Conservation (phyloP, 92 coral and sea anemone species). For the Meandrina meandrites region DNA sequence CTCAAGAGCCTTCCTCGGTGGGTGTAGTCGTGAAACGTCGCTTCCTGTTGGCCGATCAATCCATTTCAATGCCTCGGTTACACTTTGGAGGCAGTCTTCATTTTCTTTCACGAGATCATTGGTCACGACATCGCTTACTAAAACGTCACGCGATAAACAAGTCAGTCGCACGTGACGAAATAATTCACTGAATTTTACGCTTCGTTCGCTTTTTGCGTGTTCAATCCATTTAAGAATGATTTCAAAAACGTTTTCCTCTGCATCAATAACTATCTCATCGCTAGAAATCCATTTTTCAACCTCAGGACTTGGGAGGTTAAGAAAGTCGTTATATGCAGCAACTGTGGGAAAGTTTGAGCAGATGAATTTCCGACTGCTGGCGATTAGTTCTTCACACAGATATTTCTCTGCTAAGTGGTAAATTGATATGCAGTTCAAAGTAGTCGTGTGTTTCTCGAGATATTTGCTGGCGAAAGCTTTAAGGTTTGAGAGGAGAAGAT, state of each 20-base stretch:
- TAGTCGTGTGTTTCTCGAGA: not conserved
- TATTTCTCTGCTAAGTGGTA: constrained; percentile 9
- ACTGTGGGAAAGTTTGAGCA: not conserved
- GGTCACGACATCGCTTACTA: not conserved
- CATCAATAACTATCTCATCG: not conserved
- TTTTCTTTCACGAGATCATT: constrained; percentile 7
- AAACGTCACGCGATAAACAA: constrained; percentile 6
- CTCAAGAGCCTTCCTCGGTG: not conserved
- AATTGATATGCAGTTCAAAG: not conserved
- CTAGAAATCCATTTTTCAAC: constrained; percentile 2
- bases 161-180: constrained; percentile 20
- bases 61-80: not conserved
- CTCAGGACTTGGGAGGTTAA: not conserved
- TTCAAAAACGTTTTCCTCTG: constrained; percentile 1
- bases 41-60: not conserved
- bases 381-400: not conserved
- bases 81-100: not conserved
- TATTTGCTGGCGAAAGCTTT: not conserved
- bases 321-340: not conserved
- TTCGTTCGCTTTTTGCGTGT: not conserved
- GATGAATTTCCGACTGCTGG: not conserved
- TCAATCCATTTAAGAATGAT: not conserved
- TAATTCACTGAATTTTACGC: not conserved
- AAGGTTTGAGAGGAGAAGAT: not conserved
- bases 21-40: not conserved